These are phyloP conservation scores for Agelastica alni DNA, from an alignment of 2,888 invertebrate species.

Conservation along the genomic window DNA sequence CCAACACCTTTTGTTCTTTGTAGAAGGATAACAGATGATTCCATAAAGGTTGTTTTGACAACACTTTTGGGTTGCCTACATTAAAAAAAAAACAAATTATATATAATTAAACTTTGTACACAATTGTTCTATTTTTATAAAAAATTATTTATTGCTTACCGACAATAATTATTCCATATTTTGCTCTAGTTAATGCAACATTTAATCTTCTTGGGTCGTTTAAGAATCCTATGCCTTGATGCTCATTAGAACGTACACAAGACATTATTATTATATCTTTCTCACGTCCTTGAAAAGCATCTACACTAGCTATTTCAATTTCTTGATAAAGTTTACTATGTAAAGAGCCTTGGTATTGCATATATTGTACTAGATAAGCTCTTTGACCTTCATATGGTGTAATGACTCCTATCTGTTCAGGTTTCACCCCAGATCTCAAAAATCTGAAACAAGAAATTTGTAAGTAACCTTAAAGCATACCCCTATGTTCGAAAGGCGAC, in stretches of 20 bases:
- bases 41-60: slow-evolving; percentile 98
- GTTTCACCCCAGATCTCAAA: slow-evolving; percentile 91
- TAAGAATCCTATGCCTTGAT: slow-evolving; percentile 96
- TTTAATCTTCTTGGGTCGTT: slow-evolving; percentile 97
- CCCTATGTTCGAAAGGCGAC: too few species aligned
- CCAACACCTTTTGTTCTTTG: slow-evolving; percentile 95
- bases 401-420: slow-evolving; percentile 98
- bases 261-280: slow-evolving; percentile 99
- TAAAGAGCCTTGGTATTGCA: slow-evolving; percentile 97
- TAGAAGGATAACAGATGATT: slow-evolving; percentile 96
- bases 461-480: background rate
- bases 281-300: slow-evolving; percentile 98
- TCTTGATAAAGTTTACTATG: slow-evolving; percentile 97
- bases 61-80: slow-evolving; percentile 85
- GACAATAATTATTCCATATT: slow-evolving; percentile 96
- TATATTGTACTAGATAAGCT: slow-evolving; percentile 95
- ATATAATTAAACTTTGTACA: background rate
- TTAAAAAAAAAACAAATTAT: background rate
- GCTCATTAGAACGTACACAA: slow-evolving; percentile 95
- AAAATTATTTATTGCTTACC: slow-evolving; percentile 99
- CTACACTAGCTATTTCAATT: slow-evolving; percentile 99
- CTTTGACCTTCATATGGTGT: slow-evolving; percentile 99
- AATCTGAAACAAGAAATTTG: slow-evolving; percentile 64
- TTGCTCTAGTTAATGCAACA: slow-evolving; percentile 96
- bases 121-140: slow-evolving; percentile 51